Base-by-base conservation (phyloP, 2,797 vertebrate species). In the Chlorospingus semifuscus region DNA sequence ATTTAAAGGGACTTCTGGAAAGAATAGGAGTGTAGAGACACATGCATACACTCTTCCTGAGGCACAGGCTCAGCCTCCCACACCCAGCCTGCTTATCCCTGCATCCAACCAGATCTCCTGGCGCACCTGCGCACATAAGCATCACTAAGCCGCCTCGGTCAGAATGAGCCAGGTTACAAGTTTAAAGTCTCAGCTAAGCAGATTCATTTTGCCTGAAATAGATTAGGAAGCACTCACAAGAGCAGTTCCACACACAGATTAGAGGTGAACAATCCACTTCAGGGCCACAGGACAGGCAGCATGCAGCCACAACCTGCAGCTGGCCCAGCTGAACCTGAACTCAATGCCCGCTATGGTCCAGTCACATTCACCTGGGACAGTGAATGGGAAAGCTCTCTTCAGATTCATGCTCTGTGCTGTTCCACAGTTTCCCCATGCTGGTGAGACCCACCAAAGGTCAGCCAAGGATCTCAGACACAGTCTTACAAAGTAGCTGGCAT, bases 151-250 rank as follows among this genome's bases (percentile, higher is more conserved):
- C 1, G 0, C 69, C 74, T 81, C 65, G 34, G 68, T 15, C 76
- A 64, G 56, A 92, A 93, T 30, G 60, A 95, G 91, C 89, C 87
- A 90, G 72, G 76, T 91, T 71, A 83, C 46, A 92, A 87, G 72
- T 94, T 83, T 68, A 91, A 93, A 93, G 59, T 89, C 84, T 75
- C 85, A 71, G 42, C 50, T 95, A 96, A 94, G 91, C 65, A 89
- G 93, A 96, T 95, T 91, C 0, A 0, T 75, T 89, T 94, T 81
- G 79, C 93, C 93, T 78, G 82, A 92, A 94, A 96, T 83, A 89
- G 84, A 93, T 93, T 71, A 94, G 53, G 50, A 87, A 89, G 82
- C 27, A 42, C 50, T 70, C 2, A 1, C 82, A 87, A 4, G 42
- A 92, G 76, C 79, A 83, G 61, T 26, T 83, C 79, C 71, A 70